phyloP scores from a whole-genome alignment of 2,888 invertebrate species.

The Dasysyrphus tricinctus region DNA sequence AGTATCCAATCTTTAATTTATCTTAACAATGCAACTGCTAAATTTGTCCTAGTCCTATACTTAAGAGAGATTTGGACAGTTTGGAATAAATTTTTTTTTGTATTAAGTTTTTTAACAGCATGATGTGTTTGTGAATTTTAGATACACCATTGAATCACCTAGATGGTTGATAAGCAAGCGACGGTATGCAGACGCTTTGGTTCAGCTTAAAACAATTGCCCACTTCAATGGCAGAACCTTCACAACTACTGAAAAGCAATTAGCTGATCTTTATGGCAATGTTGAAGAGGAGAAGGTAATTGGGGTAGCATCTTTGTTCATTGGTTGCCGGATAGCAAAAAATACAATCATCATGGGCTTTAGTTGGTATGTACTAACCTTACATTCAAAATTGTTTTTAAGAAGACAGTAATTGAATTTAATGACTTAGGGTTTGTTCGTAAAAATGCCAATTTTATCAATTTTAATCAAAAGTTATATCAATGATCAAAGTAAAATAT shows the following conservation, averaged over 20 bases:
- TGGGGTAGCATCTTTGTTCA: conserved; percentile 85
- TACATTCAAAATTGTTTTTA: not conserved
- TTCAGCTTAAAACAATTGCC: conserved; percentile 85
- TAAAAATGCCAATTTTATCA: no score
- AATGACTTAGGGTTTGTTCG: no score
- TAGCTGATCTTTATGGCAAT: conserved; percentile 82
- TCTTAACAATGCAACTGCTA: no score
- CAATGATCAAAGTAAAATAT: no score
- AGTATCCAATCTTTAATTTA: no score
- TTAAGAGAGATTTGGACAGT: no score
- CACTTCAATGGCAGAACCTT: conserved; percentile 84
- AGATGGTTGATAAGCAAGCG: conserved; percentile 86
- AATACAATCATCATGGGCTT: conserved; percentile 85
- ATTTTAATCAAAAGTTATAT: no score
- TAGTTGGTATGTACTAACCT: conserved; percentile 84
- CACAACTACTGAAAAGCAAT: conserved; percentile 82
- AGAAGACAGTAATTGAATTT: no score
- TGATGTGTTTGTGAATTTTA: conserved; percentile 76
- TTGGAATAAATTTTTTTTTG: no score
- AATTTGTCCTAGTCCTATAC: no score
- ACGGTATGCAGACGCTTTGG: conserved; percentile 84
- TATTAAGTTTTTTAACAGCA: no score
- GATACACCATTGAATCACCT: conserved; percentile 87
- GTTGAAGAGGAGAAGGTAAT: conserved; percentile 82
- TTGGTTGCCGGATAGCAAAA: conserved; percentile 84